These are phyloP conservation scores for Acrobasis repandana DNA, from an alignment of 2,888 invertebrate species.

Conservation along the genomic window DNA sequence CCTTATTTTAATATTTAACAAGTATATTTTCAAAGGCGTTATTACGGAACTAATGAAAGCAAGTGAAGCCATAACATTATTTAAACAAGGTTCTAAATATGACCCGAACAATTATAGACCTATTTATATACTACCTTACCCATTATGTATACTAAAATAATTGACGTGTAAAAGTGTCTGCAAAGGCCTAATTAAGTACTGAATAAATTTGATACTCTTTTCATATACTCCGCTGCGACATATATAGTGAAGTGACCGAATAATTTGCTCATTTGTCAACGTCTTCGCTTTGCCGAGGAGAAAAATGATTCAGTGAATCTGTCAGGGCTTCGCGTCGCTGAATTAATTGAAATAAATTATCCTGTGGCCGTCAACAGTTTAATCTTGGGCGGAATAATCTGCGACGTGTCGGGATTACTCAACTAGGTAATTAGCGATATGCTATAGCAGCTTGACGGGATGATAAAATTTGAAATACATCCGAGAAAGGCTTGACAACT, in stretches of 20 bases:
- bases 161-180: no score
- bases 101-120: no score
- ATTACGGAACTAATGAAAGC: no score
- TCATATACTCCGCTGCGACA: conserved; percentile 19
- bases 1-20: no score
- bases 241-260: conserved; percentile 70
- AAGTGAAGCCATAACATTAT: no score
- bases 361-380: conserved; percentile 60
- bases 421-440: conserved; percentile 39
- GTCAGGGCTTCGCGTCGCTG: conserved; percentile 67
- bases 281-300: conserved; percentile 68
- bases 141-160: no score
- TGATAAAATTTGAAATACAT: conserved; percentile 14
- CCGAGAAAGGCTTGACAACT: no score
- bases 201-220: no score
- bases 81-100: no score
- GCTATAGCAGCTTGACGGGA: conserved; percentile 19
- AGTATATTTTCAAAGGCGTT: no score
- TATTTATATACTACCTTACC: no score
- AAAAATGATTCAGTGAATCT: conserved; percentile 79
- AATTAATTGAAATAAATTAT: conserved; percentile 80
- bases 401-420: conserved; percentile 56
- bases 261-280: conserved; percentile 76
- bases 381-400: conserved; percentile 55
- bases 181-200: no score